These are phyloP conservation scores for Crocidura indochinensis DNA, from an alignment of 2,797 vertebrate species.

Conservation along the genomic window DNA sequence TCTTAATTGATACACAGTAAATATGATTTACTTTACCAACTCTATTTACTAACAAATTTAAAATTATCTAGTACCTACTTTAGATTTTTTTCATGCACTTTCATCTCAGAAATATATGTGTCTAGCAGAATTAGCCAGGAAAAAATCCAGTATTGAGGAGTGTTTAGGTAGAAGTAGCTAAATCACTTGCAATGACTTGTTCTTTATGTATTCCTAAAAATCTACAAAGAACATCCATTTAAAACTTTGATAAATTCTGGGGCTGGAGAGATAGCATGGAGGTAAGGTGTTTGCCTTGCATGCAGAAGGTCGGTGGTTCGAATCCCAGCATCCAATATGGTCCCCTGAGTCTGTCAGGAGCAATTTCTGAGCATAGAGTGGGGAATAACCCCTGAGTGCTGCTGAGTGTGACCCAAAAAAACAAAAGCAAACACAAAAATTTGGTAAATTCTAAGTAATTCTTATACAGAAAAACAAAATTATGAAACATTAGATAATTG, in stretches of 20 bases:
- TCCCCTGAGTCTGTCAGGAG: no score
- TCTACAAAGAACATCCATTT: neutral
- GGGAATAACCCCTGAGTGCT: no score
- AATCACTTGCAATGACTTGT: no score
- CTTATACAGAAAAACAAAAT: slow-evolving; percentile 37
- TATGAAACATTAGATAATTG: slow-evolving; percentile 43
- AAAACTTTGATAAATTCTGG: slow-evolving; percentile 23
- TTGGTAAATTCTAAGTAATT: slow-evolving; percentile 28
- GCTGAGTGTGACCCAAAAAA: no score
- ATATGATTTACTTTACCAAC: slow-evolving; percentile 49
- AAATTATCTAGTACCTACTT: neutral
- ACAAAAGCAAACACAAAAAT: no score
- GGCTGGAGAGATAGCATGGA: no score
- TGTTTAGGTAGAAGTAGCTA: slow-evolving; percentile 1
- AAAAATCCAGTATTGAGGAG: neutral
- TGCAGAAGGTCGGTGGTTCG: no score
- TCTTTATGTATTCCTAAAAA: neutral
- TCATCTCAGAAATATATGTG: neutral
- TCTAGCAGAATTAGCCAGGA: slow-evolving; percentile 41
- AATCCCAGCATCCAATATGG: no score
- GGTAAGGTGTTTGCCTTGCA: no score
- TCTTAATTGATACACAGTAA: slow-evolving; percentile 9
- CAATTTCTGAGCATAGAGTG: no score
- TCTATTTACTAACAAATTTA: slow-evolving; percentile 7
- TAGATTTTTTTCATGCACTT: neutral